Evolutionary conservation across 2,797 vertebrate genomes (phyloP).

Genomic region (Triplophysa bombifrons): DNA sequence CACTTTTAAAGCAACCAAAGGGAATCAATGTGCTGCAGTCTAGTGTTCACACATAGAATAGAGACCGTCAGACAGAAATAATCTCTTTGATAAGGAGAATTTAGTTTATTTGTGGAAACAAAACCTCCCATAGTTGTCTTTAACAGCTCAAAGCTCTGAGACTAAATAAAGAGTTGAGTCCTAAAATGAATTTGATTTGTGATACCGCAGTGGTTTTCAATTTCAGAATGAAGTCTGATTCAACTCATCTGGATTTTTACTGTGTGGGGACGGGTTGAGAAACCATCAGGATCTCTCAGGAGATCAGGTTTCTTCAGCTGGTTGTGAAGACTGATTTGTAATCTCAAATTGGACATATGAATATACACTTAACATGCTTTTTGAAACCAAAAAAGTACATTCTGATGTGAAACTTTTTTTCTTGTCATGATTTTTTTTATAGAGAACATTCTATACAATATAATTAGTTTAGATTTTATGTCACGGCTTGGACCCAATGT

Average conservation of each 20-base stretch:
- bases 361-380: not conserved
- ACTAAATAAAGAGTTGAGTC: not conserved
- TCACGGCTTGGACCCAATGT: not conserved
- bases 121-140: constrained; percentile 4
- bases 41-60: constrained; percentile 1
- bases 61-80: constrained; percentile 7
- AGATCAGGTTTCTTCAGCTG: constrained; percentile 6
- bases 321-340: not conserved
- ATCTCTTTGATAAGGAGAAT: not conserved
- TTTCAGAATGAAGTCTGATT: not conserved
- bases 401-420: not conserved
- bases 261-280: not conserved
- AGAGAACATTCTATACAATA: no score
- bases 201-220: not conserved
- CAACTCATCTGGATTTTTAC: not conserved
- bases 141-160: not conserved
- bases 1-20: constrained; percentile 22
- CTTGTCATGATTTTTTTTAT: no score
- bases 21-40: constrained; percentile 25
- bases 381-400: not conserved
- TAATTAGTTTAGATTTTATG: not conserved
- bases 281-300: not conserved
- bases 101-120: not conserved
- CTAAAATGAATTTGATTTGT: constrained; percentile 16
- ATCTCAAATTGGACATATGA: not conserved